phyloP scores from a whole-genome alignment of 2,888 invertebrate species.

The Tetrapedia diversipes region DNA sequence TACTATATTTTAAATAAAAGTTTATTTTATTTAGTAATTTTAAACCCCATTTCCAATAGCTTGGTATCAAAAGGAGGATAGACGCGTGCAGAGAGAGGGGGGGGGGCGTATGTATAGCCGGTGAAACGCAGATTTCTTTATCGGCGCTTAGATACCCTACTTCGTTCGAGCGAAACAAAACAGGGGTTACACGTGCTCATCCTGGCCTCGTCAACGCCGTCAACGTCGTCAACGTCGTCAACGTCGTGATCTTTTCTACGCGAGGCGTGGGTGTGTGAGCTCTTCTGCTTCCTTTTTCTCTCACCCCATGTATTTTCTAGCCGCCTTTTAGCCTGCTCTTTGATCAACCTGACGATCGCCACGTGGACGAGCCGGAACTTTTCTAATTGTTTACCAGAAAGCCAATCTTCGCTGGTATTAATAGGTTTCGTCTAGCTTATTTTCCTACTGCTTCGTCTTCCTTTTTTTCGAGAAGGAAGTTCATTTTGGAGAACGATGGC shows the following conservation, averaged over 20 bases:
- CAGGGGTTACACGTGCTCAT: constrained; percentile 58
- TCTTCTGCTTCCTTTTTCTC: constrained; percentile 3
- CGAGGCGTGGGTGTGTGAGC: constrained; percentile 33
- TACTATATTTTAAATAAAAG: too few relatives aligned
- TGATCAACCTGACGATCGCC: constrained; percentile 24
- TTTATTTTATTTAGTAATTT: too few relatives aligned
- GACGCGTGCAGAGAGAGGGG: constrained; percentile 37
- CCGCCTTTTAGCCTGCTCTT: constrained; percentile 22
- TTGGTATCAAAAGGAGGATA: constrained; percentile 46
- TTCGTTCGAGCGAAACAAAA: constrained; percentile 66
- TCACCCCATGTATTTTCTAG: constrained; percentile 1
- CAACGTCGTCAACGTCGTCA: constrained; percentile 36
- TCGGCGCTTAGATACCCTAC: constrained; percentile 73
- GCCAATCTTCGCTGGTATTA: constrained; percentile 4
- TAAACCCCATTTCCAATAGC: too few relatives aligned
- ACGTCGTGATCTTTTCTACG: constrained; percentile 32
- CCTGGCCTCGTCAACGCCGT: constrained; percentile 28
- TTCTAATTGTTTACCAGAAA: constrained; percentile 15
- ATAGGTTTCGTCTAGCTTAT: not conserved
- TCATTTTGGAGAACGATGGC: not conserved
- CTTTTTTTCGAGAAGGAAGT: not conserved
- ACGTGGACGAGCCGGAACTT: constrained; percentile 8
- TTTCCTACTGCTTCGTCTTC: not conserved
- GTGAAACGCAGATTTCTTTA: constrained; percentile 67
- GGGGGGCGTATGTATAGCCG: constrained; percentile 53